Conservation (phyloP, 2,888 invertebrate species). For the Perdita meconis region DNA sequence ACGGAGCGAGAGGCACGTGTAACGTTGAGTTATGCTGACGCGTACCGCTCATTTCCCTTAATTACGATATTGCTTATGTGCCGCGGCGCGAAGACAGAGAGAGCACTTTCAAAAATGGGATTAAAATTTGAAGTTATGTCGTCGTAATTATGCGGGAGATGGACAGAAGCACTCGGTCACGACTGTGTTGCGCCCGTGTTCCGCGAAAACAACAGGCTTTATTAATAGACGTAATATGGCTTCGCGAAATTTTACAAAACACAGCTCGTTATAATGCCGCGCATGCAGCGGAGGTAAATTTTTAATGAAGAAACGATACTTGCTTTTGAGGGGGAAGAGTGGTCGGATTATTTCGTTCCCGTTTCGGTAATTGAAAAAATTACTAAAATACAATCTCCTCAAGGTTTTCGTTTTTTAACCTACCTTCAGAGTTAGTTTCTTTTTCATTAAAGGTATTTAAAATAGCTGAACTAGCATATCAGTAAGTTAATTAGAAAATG, state of each 20-base stretch:
- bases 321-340: not conserved
- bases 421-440: too few relatives aligned
- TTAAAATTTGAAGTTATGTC: constrained; percentile 55
- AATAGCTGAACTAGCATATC: too few relatives aligned
- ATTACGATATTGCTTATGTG: constrained; percentile 63
- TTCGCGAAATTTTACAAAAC: not conserved
- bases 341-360: not conserved
- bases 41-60: constrained; percentile 55
- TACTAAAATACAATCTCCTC: too few relatives aligned
- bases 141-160: constrained; percentile 46
- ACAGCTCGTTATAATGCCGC: constrained; percentile 8
- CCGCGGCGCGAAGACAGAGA: constrained; percentile 45
- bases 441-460: too few relatives aligned
- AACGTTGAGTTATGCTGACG: constrained; percentile 59
- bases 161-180: constrained; percentile 30
- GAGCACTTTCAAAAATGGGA: constrained; percentile 56
- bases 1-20: constrained; percentile 17
- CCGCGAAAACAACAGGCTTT: constrained; percentile 25
- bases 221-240: constrained; percentile 30
- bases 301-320: not conserved
- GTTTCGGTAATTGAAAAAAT: too few relatives aligned
- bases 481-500: too few relatives aligned
- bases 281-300: not conserved
- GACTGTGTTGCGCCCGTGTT: not conserved
- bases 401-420: too few relatives aligned